Conservation (phyloP, 2,888 invertebrate genomes). For the Xestia xanthographa region DNA sequence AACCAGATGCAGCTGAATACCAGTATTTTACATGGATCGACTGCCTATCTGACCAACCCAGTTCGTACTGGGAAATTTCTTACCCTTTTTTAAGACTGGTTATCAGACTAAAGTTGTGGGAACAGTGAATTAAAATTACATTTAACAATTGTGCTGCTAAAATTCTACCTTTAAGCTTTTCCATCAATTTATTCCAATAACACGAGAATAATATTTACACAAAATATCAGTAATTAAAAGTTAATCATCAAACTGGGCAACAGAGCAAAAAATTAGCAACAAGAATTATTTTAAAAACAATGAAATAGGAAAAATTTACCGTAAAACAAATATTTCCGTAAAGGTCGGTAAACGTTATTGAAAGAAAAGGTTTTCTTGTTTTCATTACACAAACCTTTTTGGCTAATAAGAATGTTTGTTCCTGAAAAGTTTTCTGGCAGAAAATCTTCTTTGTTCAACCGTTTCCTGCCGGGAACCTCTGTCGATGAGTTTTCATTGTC, state of each 20-base stretch:
- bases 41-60: too few species aligned
- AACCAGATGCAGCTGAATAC: too few species aligned
- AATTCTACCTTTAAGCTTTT: neutral
- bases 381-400: conserved; percentile 71
- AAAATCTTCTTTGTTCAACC: conserved; percentile 63
- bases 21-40: too few species aligned
- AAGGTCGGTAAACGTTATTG: conserved; percentile 59
- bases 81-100: too few species aligned
- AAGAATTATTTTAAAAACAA: conserved; percentile 35
- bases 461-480: conserved; percentile 53
- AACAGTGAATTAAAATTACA: too few species aligned
- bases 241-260: conserved; percentile 9
- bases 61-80: too few species aligned
- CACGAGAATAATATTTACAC: neutral
- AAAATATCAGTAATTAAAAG: conserved; percentile 17
- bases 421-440: conserved; percentile 53
- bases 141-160: too few species aligned
- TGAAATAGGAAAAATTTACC: conserved; percentile 63
- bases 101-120: too few species aligned
- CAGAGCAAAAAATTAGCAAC: conserved; percentile 10
- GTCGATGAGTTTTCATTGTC: conserved; percentile 46
- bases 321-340: conserved; percentile 63
- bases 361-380: conserved; percentile 72
- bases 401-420: conserved; percentile 74
- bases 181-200: neutral